Conservation (phyloP, 2,797 vertebrate species). For the Lagocephalus sceleratus region DNA sequence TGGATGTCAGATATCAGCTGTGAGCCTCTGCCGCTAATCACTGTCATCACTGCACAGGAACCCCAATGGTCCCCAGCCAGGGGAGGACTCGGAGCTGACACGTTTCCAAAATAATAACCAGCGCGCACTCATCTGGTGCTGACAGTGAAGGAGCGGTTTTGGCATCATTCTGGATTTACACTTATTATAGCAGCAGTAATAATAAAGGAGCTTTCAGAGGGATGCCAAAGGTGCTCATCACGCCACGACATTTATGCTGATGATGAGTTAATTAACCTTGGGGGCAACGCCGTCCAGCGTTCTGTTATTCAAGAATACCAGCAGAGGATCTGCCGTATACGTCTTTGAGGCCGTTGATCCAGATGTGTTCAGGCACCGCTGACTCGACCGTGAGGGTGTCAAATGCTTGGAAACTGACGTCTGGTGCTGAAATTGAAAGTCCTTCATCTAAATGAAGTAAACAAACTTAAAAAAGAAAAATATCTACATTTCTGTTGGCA, state of each 20-base stretch:
- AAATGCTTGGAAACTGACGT: background rate
- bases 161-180: constrained; percentile 16
- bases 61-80: constrained; percentile 26
- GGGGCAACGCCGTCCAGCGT: constrained; percentile 21
- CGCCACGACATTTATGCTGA: constrained; percentile 23
- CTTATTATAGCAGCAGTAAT: constrained; percentile 29
- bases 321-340: constrained; percentile 5
- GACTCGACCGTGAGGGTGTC: background rate
- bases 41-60: constrained; percentile 39
- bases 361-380: constrained; percentile 4
- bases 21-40: constrained; percentile 19
- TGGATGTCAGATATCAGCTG: constrained; percentile 50
- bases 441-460: constrained; percentile 32
- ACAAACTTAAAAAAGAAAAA: background rate
- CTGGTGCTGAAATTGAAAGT: constrained; percentile 32
- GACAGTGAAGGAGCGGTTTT: background rate
- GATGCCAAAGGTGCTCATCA: constrained; percentile 17
- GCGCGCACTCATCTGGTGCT: constrained; percentile 18
- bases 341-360: constrained; percentile 19
- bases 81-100: constrained; percentile 25
- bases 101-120: constrained; percentile 34
- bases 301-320: background rate
- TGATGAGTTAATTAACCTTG: constrained; percentile 31
- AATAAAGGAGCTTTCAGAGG: constrained; percentile 30
- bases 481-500: too few relatives aligned